A percentile compares a stretch with the other conserved stretches of the same genome.
These are phyloP conservation scores for Phragmatobia fuliginosa DNA, from an alignment of 2,888 invertebrate genomes.

Conservation along the genomic window DNA sequence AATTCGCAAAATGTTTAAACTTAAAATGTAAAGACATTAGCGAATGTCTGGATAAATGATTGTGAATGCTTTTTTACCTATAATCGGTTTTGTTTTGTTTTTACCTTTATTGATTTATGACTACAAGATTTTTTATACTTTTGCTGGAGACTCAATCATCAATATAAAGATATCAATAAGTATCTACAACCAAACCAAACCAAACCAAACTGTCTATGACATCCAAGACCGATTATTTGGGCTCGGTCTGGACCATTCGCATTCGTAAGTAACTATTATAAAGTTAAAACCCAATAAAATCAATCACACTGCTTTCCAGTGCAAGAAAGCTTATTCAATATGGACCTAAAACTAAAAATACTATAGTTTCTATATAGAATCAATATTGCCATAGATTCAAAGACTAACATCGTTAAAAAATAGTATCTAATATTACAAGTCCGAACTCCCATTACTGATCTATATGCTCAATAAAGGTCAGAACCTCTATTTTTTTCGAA, in stretches of 20 bases:
- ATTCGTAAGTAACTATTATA: too few species aligned
- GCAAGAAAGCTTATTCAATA: neutral
- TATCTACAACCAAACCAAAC: too few species aligned
- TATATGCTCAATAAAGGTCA: neutral
- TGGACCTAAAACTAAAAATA: neutral
- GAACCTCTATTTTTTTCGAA: slow-evolving; percentile 8
- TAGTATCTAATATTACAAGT: neutral
- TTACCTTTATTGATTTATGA: neutral
- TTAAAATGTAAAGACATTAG: neutral
- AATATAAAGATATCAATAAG: too few species aligned
- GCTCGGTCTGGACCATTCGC: neutral
- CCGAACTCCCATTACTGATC: neutral
- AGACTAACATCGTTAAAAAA: neutral
- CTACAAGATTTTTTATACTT: neutral
- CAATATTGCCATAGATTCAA: neutral
- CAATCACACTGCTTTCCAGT: neutral
- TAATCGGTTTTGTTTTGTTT: neutral
- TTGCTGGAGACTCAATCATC: too few species aligned
- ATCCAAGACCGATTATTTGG: neutral
- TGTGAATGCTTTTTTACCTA: neutral
- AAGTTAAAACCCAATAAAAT: too few species aligned
- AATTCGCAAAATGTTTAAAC: slow-evolving; percentile 14
- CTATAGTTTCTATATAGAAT: neutral
- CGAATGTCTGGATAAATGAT: neutral
- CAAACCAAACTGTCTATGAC: too few species aligned